Evolutionary conservation across 53 echinoderm and acorn worm genomes (phyloP).

Genomic region (Crossaster papposus): DNA sequence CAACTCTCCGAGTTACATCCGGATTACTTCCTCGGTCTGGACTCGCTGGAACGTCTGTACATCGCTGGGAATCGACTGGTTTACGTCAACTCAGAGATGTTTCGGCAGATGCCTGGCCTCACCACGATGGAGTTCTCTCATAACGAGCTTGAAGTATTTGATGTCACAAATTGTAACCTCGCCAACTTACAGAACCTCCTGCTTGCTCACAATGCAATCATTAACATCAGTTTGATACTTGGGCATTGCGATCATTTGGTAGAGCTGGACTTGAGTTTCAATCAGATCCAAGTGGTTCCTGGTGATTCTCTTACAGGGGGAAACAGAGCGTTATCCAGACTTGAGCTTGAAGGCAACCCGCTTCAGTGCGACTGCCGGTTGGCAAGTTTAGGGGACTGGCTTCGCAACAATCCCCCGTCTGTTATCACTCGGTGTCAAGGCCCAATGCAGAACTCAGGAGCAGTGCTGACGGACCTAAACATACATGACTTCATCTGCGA

Average conservation of each 20-base stretch:
- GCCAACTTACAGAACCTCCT: not conserved
- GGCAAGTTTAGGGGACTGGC: slow-evolving; percentile 54
- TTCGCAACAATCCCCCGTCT: slow-evolving; percentile 15
- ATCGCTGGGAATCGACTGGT: slow-evolving; percentile 12
- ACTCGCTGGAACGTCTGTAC: slow-evolving; percentile 12
- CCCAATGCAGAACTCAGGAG: not conserved
- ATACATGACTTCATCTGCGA: not conserved
- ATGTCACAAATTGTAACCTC: not conserved
- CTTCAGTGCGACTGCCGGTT: slow-evolving; percentile 87
- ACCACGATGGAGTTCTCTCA: slow-evolving; percentile 17
- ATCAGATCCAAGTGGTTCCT: not conserved
- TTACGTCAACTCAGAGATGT: not conserved
- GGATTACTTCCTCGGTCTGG: slow-evolving; percentile 29
- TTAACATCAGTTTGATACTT: not conserved
- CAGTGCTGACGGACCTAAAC: slow-evolving; percentile 1
- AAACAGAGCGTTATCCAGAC: not conserved
- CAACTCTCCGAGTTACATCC: slow-evolving; percentile 23
- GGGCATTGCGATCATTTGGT: not conserved
- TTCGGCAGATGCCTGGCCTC: slow-evolving; percentile 17
- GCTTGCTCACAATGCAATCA: not conserved
- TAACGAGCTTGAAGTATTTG: slow-evolving; percentile 1
- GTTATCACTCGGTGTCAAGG: slow-evolving; percentile 17
- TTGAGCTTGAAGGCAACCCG: slow-evolving; percentile 39
- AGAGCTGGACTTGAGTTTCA: slow-evolving; percentile 7
- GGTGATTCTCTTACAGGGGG: slow-evolving; percentile 5